Evolutionary conservation across 2,888 invertebrate genomes (phyloP).

Genomic region (Mimas tiliae): DNA sequence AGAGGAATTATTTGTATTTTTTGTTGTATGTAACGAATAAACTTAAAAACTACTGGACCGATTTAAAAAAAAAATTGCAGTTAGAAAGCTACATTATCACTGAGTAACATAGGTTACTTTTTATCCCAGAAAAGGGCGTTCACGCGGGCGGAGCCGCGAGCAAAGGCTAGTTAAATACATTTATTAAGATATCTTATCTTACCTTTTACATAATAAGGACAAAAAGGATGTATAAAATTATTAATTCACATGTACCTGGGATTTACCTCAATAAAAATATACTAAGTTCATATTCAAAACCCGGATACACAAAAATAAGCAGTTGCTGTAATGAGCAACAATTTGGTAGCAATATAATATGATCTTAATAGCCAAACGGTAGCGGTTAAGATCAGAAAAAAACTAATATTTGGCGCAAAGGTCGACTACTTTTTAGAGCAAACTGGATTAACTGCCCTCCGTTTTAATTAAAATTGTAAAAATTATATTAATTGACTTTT

Average conservation of each 20-base stretch:
- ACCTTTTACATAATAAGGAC: background rate
- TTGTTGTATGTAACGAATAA: too few relatives aligned
- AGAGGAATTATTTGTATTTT: too few relatives aligned
- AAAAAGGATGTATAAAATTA: background rate
- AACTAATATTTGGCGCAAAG: constrained; percentile 23
- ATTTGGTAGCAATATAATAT: constrained; percentile 3
- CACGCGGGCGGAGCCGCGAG: too few relatives aligned
- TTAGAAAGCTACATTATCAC: too few relatives aligned
- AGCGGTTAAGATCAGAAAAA: background rate
- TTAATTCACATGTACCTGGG: too few relatives aligned
- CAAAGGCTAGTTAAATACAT: too few relatives aligned
- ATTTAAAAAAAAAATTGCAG: too few relatives aligned
- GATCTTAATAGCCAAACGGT: constrained; percentile 5
- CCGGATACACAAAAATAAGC: constrained; percentile 6
- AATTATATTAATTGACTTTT: constrained; percentile 4
- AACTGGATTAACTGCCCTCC: background rate
- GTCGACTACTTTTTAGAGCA: constrained; percentile 29
- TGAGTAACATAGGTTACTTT: too few relatives aligned
- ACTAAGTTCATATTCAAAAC: background rate
- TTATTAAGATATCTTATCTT: too few relatives aligned
- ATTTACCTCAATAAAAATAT: too few relatives aligned
- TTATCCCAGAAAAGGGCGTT: too few relatives aligned
- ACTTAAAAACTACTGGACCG: too few relatives aligned
- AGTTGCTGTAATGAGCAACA: background rate
- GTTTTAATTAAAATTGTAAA: constrained; percentile 2